phyloP scores from a whole-genome alignment of 2,113 vertebrate genomes.

The Paedocypris sp. region DNA sequence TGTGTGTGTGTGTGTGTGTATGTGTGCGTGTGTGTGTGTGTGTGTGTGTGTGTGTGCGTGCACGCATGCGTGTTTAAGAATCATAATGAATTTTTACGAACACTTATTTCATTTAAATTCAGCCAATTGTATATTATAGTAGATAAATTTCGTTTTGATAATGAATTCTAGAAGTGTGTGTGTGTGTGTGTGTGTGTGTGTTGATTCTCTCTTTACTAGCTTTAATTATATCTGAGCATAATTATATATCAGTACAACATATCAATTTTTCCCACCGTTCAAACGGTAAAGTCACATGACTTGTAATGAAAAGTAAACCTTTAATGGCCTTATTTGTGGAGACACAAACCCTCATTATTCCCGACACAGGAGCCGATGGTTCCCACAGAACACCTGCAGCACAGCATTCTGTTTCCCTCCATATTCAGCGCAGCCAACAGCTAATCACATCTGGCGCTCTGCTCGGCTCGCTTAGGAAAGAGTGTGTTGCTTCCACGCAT shows the following conservation, averaged over 20 bases:
- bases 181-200: too few species aligned
- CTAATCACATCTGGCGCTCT: neutral
- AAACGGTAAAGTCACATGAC: neutral
- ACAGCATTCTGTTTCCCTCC: neutral
- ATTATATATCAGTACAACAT: neutral
- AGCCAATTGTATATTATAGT: too few species aligned
- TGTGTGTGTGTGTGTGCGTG: too few species aligned
- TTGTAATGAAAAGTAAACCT: conserved; percentile 3
- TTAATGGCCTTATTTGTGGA: conserved; percentile 7
- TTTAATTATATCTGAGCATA: neutral
- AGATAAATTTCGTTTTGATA: too few species aligned
- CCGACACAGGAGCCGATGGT: conserved; percentile 4
- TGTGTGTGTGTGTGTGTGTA: too few species aligned
- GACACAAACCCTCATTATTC: conserved; percentile 7
- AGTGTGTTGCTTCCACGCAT: neutral
- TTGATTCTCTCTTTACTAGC: too few species aligned
- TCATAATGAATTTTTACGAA: too few species aligned
- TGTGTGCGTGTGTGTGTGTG: too few species aligned
- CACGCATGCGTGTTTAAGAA: too few species aligned
- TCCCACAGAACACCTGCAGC: conserved; percentile 20
- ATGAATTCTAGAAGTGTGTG: too few species aligned
- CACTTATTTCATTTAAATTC: too few species aligned
- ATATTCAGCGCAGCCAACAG: neutral
- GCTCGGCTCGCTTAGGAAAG: neutral
- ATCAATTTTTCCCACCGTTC: neutral